Evolutionary conservation across 23 tunicate genomes (phyloP).

Genomic region (Styela plicata): DNA sequence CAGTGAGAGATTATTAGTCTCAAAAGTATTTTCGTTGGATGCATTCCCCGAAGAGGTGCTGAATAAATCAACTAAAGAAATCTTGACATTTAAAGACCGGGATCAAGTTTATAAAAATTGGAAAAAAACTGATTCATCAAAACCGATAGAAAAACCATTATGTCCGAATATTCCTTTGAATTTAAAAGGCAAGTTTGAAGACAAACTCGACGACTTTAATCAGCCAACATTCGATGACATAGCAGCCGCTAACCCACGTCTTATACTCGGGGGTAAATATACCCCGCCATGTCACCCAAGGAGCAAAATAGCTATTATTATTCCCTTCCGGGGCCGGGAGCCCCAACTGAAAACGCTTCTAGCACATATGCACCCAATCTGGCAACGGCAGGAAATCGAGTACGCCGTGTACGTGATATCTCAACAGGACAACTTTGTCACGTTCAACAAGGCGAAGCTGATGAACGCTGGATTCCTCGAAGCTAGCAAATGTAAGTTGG

Average conservation of each 20-base stretch:
- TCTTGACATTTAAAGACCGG: background rate
- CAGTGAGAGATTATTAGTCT: background rate
- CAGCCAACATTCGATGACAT: background rate
- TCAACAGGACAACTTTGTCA: slow-evolving; percentile 9
- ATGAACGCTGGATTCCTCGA: slow-evolving; percentile 63
- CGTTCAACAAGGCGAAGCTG: slow-evolving; percentile 44
- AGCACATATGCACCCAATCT: slow-evolving; percentile 49
- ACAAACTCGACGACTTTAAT: background rate
- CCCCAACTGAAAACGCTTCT: slow-evolving; percentile 26
- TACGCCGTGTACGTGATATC: slow-evolving; percentile 44
- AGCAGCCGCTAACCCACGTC: background rate
- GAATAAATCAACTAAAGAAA: background rate
- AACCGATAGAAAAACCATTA: background rate
- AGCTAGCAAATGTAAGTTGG: slow-evolving; percentile 22
- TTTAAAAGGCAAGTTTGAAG: background rate
- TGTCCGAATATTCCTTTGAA: background rate
- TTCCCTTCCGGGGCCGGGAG: slow-evolving; percentile 40
- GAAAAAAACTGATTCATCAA: background rate
- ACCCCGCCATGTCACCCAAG: slow-evolving; percentile 40
- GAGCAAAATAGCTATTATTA: slow-evolving; percentile 44
- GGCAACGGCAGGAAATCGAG: slow-evolving; percentile 52
- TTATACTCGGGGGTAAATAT: background rate
- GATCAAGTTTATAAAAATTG: background rate
- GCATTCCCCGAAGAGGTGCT: background rate
- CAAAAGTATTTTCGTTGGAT: background rate